These are phyloP conservation scores for Dasypogon diadema DNA, from an alignment of 2,888 invertebrate genomes.

Conservation along the genomic window DNA sequence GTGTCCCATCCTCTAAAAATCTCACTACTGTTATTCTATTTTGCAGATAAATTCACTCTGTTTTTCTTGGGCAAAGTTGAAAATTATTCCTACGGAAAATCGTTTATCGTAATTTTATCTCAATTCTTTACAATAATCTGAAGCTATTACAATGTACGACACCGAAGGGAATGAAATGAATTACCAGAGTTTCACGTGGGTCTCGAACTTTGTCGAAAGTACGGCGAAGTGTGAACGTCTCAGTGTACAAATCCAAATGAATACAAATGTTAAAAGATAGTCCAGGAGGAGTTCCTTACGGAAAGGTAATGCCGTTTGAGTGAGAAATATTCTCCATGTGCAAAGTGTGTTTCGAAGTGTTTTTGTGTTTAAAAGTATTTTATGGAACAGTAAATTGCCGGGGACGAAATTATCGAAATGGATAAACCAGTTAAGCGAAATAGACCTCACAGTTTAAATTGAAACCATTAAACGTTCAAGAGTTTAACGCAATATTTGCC, in stretches of 20 bases:
- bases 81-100: constrained; percentile 40
- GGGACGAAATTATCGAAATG: not conserved
- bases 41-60: not conserved
- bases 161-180: constrained; percentile 42
- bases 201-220: constrained; percentile 30
- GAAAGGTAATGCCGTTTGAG: constrained; percentile 33
- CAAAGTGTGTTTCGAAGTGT: constrained; percentile 5
- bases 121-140: constrained; percentile 48
- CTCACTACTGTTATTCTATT: not conserved
- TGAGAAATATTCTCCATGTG: constrained; percentile 23
- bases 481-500: no score
- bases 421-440: not conserved
- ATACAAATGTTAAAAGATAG: constrained; percentile 45
- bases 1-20: not conserved
- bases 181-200: constrained; percentile 45
- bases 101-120: constrained; percentile 48
- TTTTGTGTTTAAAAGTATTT: not conserved
- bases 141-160: constrained; percentile 48
- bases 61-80: constrained; percentile 25
- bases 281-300: constrained; percentile 1
- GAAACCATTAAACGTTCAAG: not conserved
- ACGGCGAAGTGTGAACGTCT: constrained; percentile 29
- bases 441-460: not conserved
- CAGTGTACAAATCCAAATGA: constrained; percentile 45
- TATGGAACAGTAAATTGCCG: not conserved